phyloP scores from a whole-genome alignment of 2,797 vertebrate species.

The Mus minutoides region DNA sequence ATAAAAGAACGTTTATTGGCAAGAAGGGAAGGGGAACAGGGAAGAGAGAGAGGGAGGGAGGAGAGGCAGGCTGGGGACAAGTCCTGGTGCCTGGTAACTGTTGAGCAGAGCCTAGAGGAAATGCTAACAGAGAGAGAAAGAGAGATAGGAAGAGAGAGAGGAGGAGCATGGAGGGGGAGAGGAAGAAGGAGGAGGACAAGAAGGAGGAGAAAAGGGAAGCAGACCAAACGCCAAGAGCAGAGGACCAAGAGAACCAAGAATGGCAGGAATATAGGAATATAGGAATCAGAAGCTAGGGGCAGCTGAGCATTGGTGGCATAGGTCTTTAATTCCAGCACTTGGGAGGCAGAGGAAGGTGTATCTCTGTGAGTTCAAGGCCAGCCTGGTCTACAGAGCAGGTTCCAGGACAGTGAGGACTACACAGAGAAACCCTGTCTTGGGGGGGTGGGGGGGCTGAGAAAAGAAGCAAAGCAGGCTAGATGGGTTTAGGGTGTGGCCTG shows the following conservation, averaged over 20 bases:
- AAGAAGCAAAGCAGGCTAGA: not conserved
- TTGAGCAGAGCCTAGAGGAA: too few relatives aligned
- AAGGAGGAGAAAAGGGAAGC: not conserved
- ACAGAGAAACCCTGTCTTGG: not conserved
- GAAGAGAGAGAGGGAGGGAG: not conserved
- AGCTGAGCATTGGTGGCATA: not conserved
- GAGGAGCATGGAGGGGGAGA: fast-evolving
- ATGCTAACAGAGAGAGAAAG: too few relatives aligned
- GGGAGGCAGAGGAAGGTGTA: not conserved
- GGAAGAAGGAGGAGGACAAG: too few relatives aligned
- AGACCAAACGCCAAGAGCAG: not conserved
- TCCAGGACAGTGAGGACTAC: not conserved
- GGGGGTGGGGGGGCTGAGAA: not conserved
- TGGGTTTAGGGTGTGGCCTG: not conserved
- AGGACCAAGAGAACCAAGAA: not conserved
- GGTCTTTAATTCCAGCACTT: not conserved
- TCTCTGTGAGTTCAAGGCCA: not conserved
- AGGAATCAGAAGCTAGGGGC: not conserved
- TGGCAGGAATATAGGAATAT: not conserved
- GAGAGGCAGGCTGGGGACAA: not conserved
- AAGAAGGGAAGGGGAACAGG: not conserved
- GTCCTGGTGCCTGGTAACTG: too few relatives aligned
- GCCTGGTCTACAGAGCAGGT: not conserved
- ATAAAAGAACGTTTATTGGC: not conserved
- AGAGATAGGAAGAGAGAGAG: not conserved